Conservation (phyloP, 1,140 invertebrate genomes). For the Cherax destructor region DNA sequence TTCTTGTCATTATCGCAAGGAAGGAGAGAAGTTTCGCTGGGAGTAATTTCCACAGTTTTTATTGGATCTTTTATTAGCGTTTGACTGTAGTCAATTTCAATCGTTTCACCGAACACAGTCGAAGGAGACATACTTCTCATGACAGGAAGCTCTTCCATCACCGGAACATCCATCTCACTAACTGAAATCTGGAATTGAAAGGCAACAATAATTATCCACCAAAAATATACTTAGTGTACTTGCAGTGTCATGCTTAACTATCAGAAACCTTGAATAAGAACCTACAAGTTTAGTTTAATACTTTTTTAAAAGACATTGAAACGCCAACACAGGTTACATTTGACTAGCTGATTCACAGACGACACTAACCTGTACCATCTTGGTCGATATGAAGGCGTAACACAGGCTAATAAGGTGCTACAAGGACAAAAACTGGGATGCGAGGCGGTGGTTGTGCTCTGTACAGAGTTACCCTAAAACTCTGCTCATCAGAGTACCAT, state of each 20-base stretch:
- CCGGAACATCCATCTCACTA: conserved; percentile 42
- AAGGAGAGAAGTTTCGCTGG: conserved; percentile 44
- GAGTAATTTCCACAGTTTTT: conserved; percentile 51
- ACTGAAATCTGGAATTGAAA: conserved; percentile 22
- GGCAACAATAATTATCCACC: conserved; percentile 55
- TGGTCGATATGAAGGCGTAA: not conserved
- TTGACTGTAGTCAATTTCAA: conserved; percentile 61
- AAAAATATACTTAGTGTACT: conserved; percentile 31
- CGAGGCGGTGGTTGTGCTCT: not conserved
- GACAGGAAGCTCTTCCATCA: conserved; percentile 46
- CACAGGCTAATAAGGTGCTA: not conserved
- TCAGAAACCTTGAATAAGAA: conserved; percentile 61
- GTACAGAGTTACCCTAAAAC: conserved; percentile 18
- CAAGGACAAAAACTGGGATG: not conserved
- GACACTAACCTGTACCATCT: not conserved
- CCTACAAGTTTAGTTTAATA: not conserved
- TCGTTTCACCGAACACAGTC: conserved; percentile 53
- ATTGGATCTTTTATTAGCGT: conserved; percentile 63
- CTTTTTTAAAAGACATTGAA: not conserved
- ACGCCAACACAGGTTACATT: not conserved
- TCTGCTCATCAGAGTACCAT: not conserved
- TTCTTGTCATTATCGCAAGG: conserved; percentile 15
- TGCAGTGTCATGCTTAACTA: conserved; percentile 64
- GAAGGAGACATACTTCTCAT: conserved; percentile 63
- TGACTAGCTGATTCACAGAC: not conserved